Conservation (phyloP, 2,113 vertebrate species). For the Nematolebias whitei region DNA sequence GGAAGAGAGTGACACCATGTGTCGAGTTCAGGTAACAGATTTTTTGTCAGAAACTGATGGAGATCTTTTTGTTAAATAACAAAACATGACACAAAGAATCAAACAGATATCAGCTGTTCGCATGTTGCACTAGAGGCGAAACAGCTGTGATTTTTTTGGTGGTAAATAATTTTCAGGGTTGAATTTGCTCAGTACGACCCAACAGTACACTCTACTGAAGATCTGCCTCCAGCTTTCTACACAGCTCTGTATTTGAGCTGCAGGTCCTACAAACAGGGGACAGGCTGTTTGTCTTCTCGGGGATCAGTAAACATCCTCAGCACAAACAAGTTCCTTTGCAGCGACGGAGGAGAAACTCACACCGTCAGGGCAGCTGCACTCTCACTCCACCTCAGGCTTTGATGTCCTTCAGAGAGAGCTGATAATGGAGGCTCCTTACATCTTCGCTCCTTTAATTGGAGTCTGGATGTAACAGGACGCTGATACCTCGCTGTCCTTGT, state of each 20-base stretch:
- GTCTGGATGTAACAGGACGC: constrained; percentile 56
- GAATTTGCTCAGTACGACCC: constrained; percentile 7
- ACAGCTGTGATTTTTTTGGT: neutral
- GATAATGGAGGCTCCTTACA: constrained; percentile 76
- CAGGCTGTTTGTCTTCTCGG: constrained; percentile 79
- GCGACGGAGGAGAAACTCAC: constrained; percentile 77
- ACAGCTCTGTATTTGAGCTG: constrained; percentile 68
- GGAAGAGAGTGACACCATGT: constrained; percentile 72
- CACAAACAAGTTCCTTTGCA: constrained; percentile 77
- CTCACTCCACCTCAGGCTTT: constrained; percentile 77
- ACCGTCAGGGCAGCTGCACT: constrained; percentile 78
- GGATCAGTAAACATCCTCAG: constrained; percentile 83
- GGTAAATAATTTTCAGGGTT: constrained; percentile 2
- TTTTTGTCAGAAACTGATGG: neutral
- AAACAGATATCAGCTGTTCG: neutral
- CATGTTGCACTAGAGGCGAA: neutral
- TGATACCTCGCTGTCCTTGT: constrained; percentile 45
- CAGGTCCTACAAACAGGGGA: constrained; percentile 68
- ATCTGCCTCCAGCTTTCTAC: constrained; percentile 16
- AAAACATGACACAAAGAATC: neutral
- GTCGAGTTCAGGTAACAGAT: constrained; percentile 27
- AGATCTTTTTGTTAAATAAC: neutral
- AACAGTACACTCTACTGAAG: constrained; percentile 62
- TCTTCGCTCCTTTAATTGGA: constrained; percentile 79
- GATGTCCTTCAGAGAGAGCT: constrained; percentile 74